phyloP scores from a whole-genome alignment of 2,113 vertebrate species.

The Takifugu flavidus region DNA sequence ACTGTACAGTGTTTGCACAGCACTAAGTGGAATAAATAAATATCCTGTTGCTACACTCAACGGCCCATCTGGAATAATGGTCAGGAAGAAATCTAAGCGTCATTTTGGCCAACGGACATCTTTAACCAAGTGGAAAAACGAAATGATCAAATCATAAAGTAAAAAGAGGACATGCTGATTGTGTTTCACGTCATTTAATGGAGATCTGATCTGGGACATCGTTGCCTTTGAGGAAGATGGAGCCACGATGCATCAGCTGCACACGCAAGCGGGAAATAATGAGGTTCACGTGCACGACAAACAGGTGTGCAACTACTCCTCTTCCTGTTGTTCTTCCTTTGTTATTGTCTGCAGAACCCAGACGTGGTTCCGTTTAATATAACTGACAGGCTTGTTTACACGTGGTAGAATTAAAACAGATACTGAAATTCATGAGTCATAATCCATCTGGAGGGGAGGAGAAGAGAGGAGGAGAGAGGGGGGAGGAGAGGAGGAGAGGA shows the following conservation, averaged over 20 bases:
- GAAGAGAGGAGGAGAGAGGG: conserved; percentile 4
- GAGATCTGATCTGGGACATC: too few relatives aligned
- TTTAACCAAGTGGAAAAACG: neutral
- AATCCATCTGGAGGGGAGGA: conserved; percentile 65
- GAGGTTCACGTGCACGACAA: conserved; percentile 29
- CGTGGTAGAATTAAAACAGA: conserved; percentile 53
- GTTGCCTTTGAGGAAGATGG: too few relatives aligned
- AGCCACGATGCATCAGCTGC: too few relatives aligned
- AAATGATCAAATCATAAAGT: neutral
- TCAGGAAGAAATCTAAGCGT: neutral
- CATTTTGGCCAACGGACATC: neutral
- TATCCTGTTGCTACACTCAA: neutral
- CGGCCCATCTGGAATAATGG: neutral
- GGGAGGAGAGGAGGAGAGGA: too few relatives aligned
- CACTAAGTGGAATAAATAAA: neutral
- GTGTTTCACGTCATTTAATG: too few relatives aligned
- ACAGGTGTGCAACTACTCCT: conserved; percentile 65
- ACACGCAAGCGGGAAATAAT: neutral
- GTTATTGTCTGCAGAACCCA: conserved; percentile 56
- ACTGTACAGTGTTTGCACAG: neutral
- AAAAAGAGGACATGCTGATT: neutral
- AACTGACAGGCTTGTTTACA: conserved; percentile 69
- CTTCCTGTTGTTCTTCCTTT: conserved; percentile 53
- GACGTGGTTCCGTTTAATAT: conserved; percentile 60
- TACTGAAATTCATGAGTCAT: conserved; percentile 62